Evolutionary conservation across 2,888 invertebrate species (phyloP).

Genomic region (Proisotoma minuta): DNA sequence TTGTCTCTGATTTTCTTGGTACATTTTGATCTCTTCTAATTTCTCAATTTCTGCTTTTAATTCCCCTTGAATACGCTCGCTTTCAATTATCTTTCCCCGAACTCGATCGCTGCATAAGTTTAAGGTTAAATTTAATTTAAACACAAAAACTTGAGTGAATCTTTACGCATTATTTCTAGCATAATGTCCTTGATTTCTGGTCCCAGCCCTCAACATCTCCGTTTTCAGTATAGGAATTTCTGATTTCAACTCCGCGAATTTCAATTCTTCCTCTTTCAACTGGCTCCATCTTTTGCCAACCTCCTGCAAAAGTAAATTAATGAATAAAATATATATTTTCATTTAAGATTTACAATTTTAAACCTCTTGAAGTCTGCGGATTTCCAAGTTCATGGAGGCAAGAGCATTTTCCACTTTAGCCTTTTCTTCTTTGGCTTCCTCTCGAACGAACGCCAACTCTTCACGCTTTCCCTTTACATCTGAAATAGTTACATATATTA

Average conservation of each 20-base stretch:
- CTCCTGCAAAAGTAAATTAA: too few relatives aligned
- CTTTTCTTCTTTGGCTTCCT: neutral
- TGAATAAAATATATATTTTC: too few relatives aligned
- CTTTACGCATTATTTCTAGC: neutral
- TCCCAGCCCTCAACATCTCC: conserved; percentile 53
- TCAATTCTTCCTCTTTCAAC: neutral
- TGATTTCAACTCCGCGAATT: conserved; percentile 49
- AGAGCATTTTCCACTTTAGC: neutral
- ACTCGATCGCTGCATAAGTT: conserved; percentile 16
- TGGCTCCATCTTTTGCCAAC: neutral
- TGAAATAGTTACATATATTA: neutral
- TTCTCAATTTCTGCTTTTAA: conserved; percentile 16
- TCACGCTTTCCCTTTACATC: neutral
- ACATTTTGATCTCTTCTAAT: conserved; percentile 21
- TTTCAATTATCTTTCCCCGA: conserved; percentile 23
- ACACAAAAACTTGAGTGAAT: neutral
- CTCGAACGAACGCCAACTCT: neutral
- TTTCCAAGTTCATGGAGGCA: neutral
- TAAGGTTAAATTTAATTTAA: neutral
- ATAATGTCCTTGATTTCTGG: neutral
- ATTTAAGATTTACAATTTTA: too few relatives aligned
- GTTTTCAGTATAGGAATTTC: conserved; percentile 52
- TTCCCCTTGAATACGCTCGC: conserved; percentile 20
- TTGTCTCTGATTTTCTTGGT: conserved; percentile 8
- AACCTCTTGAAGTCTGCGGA: neutral